phyloP scores from a whole-genome alignment of 2,888 invertebrate species.

The Platypus cylindrus region DNA sequence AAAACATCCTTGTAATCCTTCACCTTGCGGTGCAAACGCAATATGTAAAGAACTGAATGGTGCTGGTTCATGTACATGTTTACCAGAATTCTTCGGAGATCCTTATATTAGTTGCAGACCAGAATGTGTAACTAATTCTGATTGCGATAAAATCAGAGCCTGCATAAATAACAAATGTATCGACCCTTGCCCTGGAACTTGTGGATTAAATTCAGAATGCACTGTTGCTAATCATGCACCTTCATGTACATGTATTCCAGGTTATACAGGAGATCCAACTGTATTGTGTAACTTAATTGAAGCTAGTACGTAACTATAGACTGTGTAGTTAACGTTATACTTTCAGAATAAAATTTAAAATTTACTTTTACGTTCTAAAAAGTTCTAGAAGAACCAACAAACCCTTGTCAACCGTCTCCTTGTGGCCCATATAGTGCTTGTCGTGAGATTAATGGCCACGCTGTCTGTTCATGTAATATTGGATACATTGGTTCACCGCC shows the following conservation, averaged over 20 bases:
- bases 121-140: constrained; percentile 53
- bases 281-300: constrained; percentile 33
- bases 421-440: constrained; percentile 57
- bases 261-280: constrained; percentile 50
- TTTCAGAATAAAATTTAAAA: constrained; percentile 1
- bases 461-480: constrained; percentile 48
- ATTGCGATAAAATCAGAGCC: constrained; percentile 49
- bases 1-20: constrained; percentile 45
- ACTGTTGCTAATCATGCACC: constrained; percentile 54
- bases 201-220: constrained; percentile 46
- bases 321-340: constrained; percentile 10
- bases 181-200: constrained; percentile 46
- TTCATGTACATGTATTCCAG: constrained; percentile 46
- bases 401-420: constrained; percentile 51
- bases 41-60: constrained; percentile 50
- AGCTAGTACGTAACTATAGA: constrained; percentile 28
- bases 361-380: constrained; percentile 11
- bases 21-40: constrained; percentile 56
- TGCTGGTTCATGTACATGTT: constrained; percentile 51
- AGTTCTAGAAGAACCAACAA: constrained; percentile 28
- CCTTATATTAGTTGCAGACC: constrained; percentile 55
- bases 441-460: constrained; percentile 46
- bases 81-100: constrained; percentile 50
- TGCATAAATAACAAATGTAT: constrained; percentile 55
- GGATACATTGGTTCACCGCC: constrained; percentile 55